Evolutionary conservation across 2,113 vertebrate species (phyloP).

Genomic region (Rhadina sibilatrix): DNA sequence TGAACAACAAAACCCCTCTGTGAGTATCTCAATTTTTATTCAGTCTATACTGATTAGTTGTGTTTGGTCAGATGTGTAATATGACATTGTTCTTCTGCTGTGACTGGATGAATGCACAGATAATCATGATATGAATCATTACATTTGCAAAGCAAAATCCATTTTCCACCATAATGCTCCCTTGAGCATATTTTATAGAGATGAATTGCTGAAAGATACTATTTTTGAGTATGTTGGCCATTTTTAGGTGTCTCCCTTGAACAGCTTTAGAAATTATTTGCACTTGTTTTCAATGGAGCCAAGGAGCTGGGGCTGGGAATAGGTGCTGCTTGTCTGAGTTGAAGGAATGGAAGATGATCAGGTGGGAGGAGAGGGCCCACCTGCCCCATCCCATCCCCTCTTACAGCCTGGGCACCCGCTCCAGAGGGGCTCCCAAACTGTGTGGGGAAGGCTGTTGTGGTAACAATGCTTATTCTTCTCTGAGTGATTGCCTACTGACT

Average conservation of each 20-base stretch:
- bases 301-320: neutral
- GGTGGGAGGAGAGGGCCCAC: neutral
- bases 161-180: constrained; percentile 11
- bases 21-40: neutral
- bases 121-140: constrained; percentile 22
- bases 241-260: neutral
- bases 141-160: constrained; percentile 34
- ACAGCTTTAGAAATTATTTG: neutral
- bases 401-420: accelerated
- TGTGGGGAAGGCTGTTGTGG: neutral
- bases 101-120: neutral
- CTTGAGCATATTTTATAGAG: neutral
- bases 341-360: accelerated
- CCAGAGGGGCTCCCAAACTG: accelerated
- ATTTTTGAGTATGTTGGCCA: neutral
- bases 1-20: neutral
- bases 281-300: neutral
- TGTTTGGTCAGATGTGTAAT: constrained; percentile 38
- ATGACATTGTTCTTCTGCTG: constrained; percentile 20
- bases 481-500: neutral
- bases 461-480: neutral
- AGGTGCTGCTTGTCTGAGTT: accelerated
- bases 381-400: neutral
- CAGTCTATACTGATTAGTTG: neutral
- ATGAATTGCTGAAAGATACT: neutral